Conservation (phyloP, 1,140 invertebrate genomes). For the Drosophila nigromelanica region DNA sequence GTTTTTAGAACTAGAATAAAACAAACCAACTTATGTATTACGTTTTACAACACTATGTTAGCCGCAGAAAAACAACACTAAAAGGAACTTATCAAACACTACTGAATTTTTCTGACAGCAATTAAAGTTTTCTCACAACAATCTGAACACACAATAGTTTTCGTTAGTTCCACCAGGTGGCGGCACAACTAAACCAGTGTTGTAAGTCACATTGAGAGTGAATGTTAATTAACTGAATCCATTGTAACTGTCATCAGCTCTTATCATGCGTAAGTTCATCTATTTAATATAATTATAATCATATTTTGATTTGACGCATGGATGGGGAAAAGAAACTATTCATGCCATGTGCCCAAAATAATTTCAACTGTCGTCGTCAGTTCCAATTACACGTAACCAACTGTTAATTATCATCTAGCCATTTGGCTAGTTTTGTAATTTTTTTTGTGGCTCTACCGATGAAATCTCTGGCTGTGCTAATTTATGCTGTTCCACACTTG, state of each 20-base stretch:
- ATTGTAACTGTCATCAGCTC: background rate
- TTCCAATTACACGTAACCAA: background rate
- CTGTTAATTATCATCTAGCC: constrained; percentile 25
- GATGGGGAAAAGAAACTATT: background rate
- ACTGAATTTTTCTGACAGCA: too few relatives aligned
- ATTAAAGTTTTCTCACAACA: too few relatives aligned
- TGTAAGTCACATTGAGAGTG: background rate
- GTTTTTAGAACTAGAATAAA: too few relatives aligned
- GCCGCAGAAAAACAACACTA: too few relatives aligned
- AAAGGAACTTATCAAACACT: too few relatives aligned
- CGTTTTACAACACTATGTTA: too few relatives aligned
- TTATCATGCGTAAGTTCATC: background rate
- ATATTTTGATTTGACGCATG: background rate
- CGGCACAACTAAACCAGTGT: background rate
- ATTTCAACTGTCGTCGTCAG: background rate
- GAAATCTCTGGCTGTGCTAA: constrained; percentile 27
- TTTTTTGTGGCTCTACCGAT: background rate
- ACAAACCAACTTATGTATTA: too few relatives aligned
- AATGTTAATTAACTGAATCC: background rate
- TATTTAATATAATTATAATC: background rate
- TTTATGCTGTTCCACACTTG: constrained; percentile 22
- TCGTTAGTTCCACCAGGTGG: background rate
- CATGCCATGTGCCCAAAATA: background rate
- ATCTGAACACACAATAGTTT: background rate
- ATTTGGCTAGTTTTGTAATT: background rate